Base-by-base conservation (phyloP, 2,113 vertebrate genomes). In the Solea senegalensis region DNA sequence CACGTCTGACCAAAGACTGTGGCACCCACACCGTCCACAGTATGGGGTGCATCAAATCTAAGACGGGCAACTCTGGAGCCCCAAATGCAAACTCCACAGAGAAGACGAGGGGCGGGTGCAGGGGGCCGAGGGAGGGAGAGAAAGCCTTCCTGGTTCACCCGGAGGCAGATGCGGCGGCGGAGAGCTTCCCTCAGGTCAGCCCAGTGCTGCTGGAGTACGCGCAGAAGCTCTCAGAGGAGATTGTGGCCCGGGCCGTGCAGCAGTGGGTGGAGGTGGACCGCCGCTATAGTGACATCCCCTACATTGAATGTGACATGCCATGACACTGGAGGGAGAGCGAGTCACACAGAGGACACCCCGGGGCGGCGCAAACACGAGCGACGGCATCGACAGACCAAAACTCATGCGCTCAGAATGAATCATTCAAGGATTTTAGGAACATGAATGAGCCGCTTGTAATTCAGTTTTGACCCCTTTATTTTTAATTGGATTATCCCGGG, bases 31-130 rank as follows among this genome's bases (percentile, higher is more conserved):
- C 77, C 80, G 63, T 74, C 79, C 65, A 46, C 74, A 83, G 94
- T 72, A 99, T 99, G 97, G 97, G 97, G 88, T 99, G 97, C 69
- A 91, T 98, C 87, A 99, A 99, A 91, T 99, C 97, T 80, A 99
- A 97, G 92, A 92, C 90, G 74, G 83, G 90, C 51, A 91, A 94
- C 65, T 78, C 90, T 1, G 83, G 87, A 3, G 85, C 84, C 69
- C 88, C 94, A 10, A 86, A 83, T 27, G 85, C 91, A 1, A 78
- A 92, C 40, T 92, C 90, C 48, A 74, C 70, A 6, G 92, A 94
- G 72, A 76, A 50, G 41, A 58, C 14, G 48, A 86, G 92, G 4
- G 69, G 61, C 74, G 62, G 79, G 62, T 28, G 3, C 34, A 81
- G 88, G 40, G 56, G 67, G 11, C 48, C 69, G 48, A 8, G 9